Base-by-base conservation (phyloP, 2,888 invertebrate genomes). In the Caenorhabditis sp. region DNA sequence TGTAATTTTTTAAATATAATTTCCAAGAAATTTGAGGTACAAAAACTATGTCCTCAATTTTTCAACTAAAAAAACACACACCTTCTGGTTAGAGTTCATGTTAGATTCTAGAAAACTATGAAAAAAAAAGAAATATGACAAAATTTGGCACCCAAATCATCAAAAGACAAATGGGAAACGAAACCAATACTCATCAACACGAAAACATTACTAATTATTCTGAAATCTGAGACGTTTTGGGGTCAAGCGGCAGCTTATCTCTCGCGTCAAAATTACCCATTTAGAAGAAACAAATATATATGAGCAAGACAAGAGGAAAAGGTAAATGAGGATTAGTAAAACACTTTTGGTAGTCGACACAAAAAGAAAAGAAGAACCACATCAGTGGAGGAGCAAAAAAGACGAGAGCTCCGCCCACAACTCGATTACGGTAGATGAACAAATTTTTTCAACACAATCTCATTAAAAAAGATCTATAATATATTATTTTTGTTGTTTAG, bases 191-290 rank as follows among this genome's bases (percentile, higher is more conserved):
- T 31, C 31, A 31, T 31, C 31, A 31, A 31, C 31, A 4, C 43
- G 3, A 43, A 12, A 61, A 49, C 55, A 23, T 23, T 62, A 43
- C 27, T 62, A n/a, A 55, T 60, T 21, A 63, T 61, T 60, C 27
- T 62, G 69, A 70, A 70, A 70, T 70, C 49, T 31, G 69, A 70
- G 62, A 53, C 27, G 23, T 61, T 24, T 24, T 27, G 23, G 31
- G 71, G 71, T 71, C 71, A 71, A 71, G 71, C 66, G 63, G 70
- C 58, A 55, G 63, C 63, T 71, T 71, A 71, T 63, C 59, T 53
- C 14, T 26, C 58, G 70, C 54, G 66, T 70, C 70, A 61, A 66
- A 71, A 66, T 66, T 26, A 49, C 27, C 43, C 31, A 50, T 24
- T 23, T 21, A 53, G 21, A 10, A 19, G 21, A 21, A 21, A 53